phyloP scores from a whole-genome alignment of 2,797 vertebrate species.

The Hippoglossus hippoglossus region DNA sequence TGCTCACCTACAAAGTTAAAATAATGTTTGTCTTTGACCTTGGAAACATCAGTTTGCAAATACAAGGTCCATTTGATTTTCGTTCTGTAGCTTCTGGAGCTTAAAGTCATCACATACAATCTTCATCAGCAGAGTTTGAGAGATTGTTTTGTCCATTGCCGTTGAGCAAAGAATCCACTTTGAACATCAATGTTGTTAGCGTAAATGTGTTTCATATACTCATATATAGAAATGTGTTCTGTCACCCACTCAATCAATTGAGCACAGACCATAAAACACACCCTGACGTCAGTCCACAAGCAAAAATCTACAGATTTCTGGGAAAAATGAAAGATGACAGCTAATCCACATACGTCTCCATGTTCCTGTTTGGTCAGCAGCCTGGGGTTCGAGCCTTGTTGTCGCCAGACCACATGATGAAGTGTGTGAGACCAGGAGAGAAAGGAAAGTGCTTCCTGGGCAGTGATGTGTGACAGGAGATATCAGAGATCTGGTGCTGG shows the following conservation, averaged over 20 bases:
- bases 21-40: neutral
- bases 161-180: no score
- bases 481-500: constrained; percentile 76
- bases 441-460: constrained; percentile 77
- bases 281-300: neutral
- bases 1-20: neutral
- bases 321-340: constrained; percentile 16
- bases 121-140: neutral
- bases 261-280: neutral
- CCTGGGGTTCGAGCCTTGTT: constrained; percentile 54
- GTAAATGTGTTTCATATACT: no score
- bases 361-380: constrained; percentile 20
- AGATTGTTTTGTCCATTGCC: no score
- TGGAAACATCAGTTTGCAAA: no score
- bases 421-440: constrained; percentile 65
- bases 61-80: no score
- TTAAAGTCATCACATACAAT: neutral
- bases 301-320: neutral
- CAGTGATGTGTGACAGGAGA: constrained; percentile 83
- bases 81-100: no score
- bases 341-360: constrained; percentile 6
- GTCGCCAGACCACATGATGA: constrained; percentile 73
- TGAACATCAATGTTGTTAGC: no score
- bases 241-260: neutral
- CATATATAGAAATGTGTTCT: no score